Conservation (phyloP, 2,113 vertebrate species). For the Bubo bubo region DNA sequence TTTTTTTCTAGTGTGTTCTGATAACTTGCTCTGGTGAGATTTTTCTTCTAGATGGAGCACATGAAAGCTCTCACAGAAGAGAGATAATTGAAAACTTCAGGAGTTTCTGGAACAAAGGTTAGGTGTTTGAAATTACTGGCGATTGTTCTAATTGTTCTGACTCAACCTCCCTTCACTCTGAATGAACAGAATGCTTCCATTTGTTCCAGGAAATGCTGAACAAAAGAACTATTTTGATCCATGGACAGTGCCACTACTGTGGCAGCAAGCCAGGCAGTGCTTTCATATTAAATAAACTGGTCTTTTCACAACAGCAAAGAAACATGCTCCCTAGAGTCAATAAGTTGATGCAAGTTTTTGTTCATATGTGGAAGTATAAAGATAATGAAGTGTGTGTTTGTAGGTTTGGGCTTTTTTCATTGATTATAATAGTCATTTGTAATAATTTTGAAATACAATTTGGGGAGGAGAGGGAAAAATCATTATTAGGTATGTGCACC, state of each 20-base stretch:
- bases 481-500: neutral
- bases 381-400: neutral
- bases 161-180: neutral
- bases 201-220: slow-evolving; percentile 45
- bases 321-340: neutral
- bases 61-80: neutral
- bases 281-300: neutral
- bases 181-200: neutral
- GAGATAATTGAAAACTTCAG: neutral
- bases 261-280: slow-evolving; percentile 2
- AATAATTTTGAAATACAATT: neutral
- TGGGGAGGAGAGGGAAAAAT: neutral
- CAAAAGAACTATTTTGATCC: slow-evolving; percentile 42
- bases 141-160: neutral
- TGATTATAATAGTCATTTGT: neutral
- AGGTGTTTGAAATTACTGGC: neutral
- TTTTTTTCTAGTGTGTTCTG: neutral
- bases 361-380: neutral
- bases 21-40: neutral
- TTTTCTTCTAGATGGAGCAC: neutral
- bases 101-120: neutral
- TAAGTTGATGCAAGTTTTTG: neutral
- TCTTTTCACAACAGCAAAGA: slow-evolving; percentile 13
- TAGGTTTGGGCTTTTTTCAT: neutral
- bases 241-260: neutral